Evolutionary conservation across 2,113 vertebrate species (phyloP), one percentile per base, ranked within the genome.

Genomic region (Haemorhous mexicanus): DNA sequence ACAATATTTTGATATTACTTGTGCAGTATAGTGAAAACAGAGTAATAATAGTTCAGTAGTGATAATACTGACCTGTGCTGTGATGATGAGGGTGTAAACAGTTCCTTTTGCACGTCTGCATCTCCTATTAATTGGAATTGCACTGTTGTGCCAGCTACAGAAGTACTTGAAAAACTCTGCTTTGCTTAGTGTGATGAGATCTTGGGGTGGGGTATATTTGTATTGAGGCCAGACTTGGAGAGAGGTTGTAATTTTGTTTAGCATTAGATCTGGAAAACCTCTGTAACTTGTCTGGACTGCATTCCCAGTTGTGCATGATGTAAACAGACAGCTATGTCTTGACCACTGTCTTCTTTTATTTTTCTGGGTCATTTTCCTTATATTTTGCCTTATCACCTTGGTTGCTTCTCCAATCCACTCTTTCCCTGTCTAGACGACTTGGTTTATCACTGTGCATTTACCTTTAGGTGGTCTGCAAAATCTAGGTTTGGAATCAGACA

Each of bases 221-320:
- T 83, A 10, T 11, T 72, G 41, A 92, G 83, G 75, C 91, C 93
- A 90, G 53, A 52, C 35, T 87, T 63, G 11, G 30, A 84, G 32
- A 84, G 90, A 55, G 44, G 4, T 49, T 73, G 27, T 78, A 16
- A 83, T 79, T 89, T 87, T 87, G 37, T 88, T 94, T 55, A 89
- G 61, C 56, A 10, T 70, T 69, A 66, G 62, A 87, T 72, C 37
- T 94, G 90, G 85, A 90, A 96, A 90, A 76, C 70, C 39, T 93
- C 64, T 91, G 46, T 94, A 76, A 80, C 53, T 72, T 73, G 37
- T 53, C 81, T 91, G 84, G 75, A n/a, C 39, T 93, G 52, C 59
- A 15, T 83, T 96, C 88, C 70, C 92, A 79, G 67, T 68, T 92
- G 75, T 83, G 75, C 68, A 58, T 93, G 92, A 92, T 9, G 33